A percentile compares a stretch with the other conserved stretches of the same genome.
Evolutionary conservation across 2,888 invertebrate genomes (phyloP).

Genomic region (Tetragonisca angustula): DNA sequence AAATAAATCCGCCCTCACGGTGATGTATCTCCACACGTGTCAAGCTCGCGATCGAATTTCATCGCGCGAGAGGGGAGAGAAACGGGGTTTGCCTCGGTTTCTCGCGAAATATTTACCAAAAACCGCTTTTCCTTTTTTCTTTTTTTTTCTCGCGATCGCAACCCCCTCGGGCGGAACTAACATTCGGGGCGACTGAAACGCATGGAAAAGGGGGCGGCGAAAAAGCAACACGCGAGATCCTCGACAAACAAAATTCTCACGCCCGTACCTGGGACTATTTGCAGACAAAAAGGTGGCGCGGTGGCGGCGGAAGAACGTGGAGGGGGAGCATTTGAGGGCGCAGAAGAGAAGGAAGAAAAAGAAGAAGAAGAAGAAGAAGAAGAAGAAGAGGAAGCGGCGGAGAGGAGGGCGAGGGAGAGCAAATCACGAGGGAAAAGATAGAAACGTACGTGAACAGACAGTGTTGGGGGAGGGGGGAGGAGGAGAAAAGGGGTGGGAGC

Average conservation of each 20-base stretch:
- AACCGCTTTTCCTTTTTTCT: slow-evolving; percentile 21
- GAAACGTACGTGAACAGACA: slow-evolving; percentile 1
- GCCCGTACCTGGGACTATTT: slow-evolving; percentile 65
- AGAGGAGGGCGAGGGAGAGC: slow-evolving; percentile 33
- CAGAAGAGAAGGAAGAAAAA: slow-evolving; percentile 38
- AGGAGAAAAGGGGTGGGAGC: slow-evolving; percentile 50
- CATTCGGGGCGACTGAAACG: not conserved
- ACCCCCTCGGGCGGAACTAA: not conserved
- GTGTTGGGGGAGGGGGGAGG: not conserved
- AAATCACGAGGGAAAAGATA: not conserved
- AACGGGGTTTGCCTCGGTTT: not conserved
- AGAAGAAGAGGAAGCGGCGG: slow-evolving; percentile 36
- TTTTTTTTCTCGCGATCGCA: slow-evolving; percentile 1
- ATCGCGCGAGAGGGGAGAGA: not conserved
- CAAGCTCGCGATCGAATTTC: not conserved
- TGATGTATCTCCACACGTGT: not conserved
- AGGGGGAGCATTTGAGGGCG: slow-evolving; percentile 70
- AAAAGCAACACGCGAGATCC: slow-evolving; percentile 49
- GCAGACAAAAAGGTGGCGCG: slow-evolving; percentile 78
- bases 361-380: slow-evolving; percentile 14
- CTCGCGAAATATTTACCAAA: slow-evolving; percentile 30
- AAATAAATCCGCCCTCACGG: not conserved
- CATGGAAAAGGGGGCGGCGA: slow-evolving; percentile 4
- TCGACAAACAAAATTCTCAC: slow-evolving; percentile 65
- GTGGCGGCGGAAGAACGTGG: slow-evolving; percentile 73